These are phyloP conservation scores for Amphilophus citrinellus DNA, from an alignment of 2,113 vertebrate genomes.

Conservation along the genomic window DNA sequence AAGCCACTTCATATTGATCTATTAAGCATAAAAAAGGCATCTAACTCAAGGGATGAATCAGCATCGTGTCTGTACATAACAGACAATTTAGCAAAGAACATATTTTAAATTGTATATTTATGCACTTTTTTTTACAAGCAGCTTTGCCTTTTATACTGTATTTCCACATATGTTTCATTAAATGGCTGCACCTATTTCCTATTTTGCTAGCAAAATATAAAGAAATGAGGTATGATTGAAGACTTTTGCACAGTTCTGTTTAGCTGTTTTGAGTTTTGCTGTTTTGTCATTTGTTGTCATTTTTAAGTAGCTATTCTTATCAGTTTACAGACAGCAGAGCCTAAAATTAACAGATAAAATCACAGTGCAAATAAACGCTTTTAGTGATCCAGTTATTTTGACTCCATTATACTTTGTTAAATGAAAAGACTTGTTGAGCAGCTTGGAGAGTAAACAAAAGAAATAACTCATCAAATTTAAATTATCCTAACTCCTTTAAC, in stretches of 20 bases:
- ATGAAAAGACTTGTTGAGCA: background rate
- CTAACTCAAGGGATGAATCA: background rate
- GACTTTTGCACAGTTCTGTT: background rate
- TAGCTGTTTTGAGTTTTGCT: background rate
- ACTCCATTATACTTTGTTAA: background rate
- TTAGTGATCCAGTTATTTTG: background rate
- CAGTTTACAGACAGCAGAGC: background rate
- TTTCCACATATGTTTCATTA: background rate
- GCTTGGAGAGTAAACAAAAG: background rate
- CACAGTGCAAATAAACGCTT: background rate
- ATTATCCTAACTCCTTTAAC: background rate
- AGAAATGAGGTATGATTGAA: background rate
- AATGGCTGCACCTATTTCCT: background rate
- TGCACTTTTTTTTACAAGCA: background rate
- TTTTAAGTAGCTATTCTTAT: slow-evolving; percentile 1
- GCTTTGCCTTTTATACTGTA: background rate
- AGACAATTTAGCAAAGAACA: background rate
- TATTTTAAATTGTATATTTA: background rate
- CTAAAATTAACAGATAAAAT: too few species aligned
- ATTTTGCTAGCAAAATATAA: background rate
- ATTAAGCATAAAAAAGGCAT: background rate
- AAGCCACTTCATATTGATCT: background rate
- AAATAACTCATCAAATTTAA: background rate
- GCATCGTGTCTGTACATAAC: background rate
- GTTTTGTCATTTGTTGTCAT: background rate